Percentiles rank a stretch among this genome's conserved stretches.
These are phyloP conservation scores for Timema cristinae DNA, from an alignment of 2,888 invertebrate genomes.

Conservation along the genomic window DNA sequence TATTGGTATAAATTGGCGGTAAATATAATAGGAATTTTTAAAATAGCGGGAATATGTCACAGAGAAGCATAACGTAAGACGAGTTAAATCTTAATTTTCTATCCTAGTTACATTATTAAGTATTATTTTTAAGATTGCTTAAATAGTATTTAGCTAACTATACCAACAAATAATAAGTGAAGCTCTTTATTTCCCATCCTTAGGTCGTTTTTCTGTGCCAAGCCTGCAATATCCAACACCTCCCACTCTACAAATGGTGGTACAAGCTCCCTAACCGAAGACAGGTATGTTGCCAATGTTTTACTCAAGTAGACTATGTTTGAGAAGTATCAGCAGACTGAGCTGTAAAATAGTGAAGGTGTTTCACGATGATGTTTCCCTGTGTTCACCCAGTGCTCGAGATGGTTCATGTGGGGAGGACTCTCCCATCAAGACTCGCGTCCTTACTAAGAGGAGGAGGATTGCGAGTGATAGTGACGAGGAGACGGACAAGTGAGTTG, in stretches of 20 bases:
- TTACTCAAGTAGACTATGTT: not conserved
- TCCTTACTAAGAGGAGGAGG: constrained; percentile 17
- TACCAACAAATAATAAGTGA: not conserved
- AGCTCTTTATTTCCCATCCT: not conserved
- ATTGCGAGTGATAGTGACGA: constrained; percentile 20
- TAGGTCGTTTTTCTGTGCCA: constrained; percentile 25
- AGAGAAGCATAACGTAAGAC: constrained; percentile 28
- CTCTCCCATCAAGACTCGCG: constrained; percentile 7
- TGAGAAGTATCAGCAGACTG: not conserved
- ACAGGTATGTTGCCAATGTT: not conserved
- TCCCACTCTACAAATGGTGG: not conserved
- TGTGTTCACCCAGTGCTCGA: constrained; percentile 14
- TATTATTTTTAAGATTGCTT: not conserved
- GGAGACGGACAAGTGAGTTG: constrained; percentile 16
- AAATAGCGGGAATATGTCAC: constrained; percentile 24
- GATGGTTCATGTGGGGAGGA: constrained; percentile 9
- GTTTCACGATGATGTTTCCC: constrained; percentile 3
- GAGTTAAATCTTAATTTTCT: constrained; percentile 11
- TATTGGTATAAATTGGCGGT: too few species aligned
- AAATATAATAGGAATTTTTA: too few species aligned
- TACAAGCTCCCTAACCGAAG: not conserved
- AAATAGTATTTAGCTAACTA: constrained; percentile 1
- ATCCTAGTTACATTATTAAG: not conserved
- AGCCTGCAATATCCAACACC: not conserved
- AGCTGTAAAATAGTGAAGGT: not conserved